phyloP scores from a whole-genome alignment of 2,797 vertebrate species.

The Anguilla pacifica region DNA sequence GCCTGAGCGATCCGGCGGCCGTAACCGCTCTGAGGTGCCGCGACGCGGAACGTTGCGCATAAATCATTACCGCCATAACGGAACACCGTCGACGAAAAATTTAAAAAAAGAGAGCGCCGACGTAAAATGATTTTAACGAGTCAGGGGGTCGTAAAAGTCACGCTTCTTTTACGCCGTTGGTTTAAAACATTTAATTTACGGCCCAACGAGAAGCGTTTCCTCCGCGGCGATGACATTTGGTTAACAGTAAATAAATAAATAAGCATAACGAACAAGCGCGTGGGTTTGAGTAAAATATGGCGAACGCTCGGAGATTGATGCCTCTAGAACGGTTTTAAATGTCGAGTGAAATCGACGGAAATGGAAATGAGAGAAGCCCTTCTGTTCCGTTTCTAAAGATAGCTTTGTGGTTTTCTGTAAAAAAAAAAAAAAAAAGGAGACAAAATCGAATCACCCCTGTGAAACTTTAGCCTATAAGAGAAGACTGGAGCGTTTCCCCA shows the following conservation, averaged over 20 bases:
- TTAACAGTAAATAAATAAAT: not conserved
- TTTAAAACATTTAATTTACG: slow-evolving; percentile 49
- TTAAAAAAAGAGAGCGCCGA: slow-evolving; percentile 9
- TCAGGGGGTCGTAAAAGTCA: slow-evolving; percentile 21
- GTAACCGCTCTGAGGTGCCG: slow-evolving; percentile 44
- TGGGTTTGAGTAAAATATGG: not conserved
- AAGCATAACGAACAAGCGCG: not conserved
- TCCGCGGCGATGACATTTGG: not conserved
- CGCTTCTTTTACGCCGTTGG: not conserved
- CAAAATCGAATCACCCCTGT: slow-evolving; percentile 9
- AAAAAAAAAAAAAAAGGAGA: slow-evolving; percentile 31
- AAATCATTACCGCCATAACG: slow-evolving; percentile 36
- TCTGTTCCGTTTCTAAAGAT: slow-evolving; percentile 44
- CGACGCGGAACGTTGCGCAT: slow-evolving; percentile 43
- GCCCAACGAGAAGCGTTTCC: not conserved
- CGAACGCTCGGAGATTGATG: not conserved
- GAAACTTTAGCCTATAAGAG: slow-evolving; percentile 11
- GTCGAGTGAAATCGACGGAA: not conserved
- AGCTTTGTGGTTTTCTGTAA: slow-evolving; percentile 1
- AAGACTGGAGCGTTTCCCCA: slow-evolving; percentile 10
- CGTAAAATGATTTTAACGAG: slow-evolving; percentile 36
- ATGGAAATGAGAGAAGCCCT: slow-evolving; percentile 18
- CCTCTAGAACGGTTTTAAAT: not conserved
- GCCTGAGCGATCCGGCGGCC: not conserved
- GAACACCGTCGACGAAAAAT: slow-evolving; percentile 26